Base-by-base conservation (phyloP, 2,888 invertebrate genomes). In the Hartigia nigra region DNA sequence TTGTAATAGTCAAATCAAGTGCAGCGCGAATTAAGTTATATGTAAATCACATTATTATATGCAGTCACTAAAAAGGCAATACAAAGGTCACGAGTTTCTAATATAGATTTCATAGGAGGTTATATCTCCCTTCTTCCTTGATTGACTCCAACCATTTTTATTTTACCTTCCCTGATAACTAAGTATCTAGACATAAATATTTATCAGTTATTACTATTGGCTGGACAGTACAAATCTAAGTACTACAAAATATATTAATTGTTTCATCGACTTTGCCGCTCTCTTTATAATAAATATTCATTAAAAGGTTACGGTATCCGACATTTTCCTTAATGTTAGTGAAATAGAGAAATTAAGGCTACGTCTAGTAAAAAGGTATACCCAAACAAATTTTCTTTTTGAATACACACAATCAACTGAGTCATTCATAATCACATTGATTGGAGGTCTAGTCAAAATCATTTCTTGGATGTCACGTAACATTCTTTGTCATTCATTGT, bases 191-290 rank as follows among this genome's bases (percentile, higher is more conserved):
- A 78, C 72, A 55, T 74, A 74, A 78, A 69, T 74, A 70, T 35
- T 76, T 77, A 70, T 78, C 77, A 78, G 79, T 55, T 77, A 76
- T 74, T 74, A 76, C 81, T 81, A 82, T 77, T 81, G 74, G 70
- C 37, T 78, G 79, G 77, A 83, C 79, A 83, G 80, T 84, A 85
- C 78, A 83, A 85, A 84, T 85, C 78, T 84, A 84, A 80, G 77
- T 80, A 77, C 85, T 85, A 83, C 79, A 83, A 84, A 83, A 82
- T 84, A 84, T 83, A 81, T 74, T 77, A 76, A 70, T 76, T 74
- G 78, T 79, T 74, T 78, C 74, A 75, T 77, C 74, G 75, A 78
- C 80, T 81, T 79, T 81, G 72, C 77, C 81, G 76, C 77, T 80
- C n/a, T 78, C 79, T 80, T 69, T 31, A 81, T 82, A 83, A 81